A percentile compares a stretch with the other conserved stretches of the same genome.
Conservation (phyloP, 2,888 invertebrate genomes). For the Euzophera pinguis region DNA sequence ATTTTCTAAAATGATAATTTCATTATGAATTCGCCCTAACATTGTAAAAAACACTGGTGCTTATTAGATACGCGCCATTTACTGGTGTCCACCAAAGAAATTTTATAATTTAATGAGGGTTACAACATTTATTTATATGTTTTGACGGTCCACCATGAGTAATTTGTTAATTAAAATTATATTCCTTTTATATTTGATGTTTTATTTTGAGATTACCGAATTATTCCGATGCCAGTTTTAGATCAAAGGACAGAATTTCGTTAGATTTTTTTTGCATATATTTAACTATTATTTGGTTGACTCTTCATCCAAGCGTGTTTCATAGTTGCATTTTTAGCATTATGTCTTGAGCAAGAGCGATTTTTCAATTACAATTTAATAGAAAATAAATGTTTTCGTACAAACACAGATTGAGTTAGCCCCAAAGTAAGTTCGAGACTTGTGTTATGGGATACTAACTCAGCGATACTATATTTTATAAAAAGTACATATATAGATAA, state of each 20-base stretch:
- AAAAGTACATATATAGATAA: too few species aligned
- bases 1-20: too few species aligned
- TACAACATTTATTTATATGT: constrained; percentile 14
- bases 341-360: too few species aligned
- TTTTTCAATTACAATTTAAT: too few species aligned
- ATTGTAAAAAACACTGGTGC: neutral
- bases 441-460: too few species aligned
- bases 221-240: neutral
- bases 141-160: constrained; percentile 17
- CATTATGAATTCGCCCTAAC: neutral
- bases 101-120: constrained; percentile 5
- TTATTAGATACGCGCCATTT: neutral
- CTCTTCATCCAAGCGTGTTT: too few species aligned
- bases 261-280: neutral
- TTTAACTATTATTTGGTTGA: too few species aligned
- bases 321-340: too few species aligned
- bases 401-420: too few species aligned
- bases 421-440: too few species aligned
- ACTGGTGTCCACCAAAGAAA: neutral
- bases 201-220: neutral
- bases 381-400: too few species aligned
- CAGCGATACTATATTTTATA: too few species aligned
- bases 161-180: constrained; percentile 11
- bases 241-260: neutral
- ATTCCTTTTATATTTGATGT: constrained; percentile 6